Percentiles rank a stretch among this genome's conserved stretches.
phyloP scores from a whole-genome alignment of 2,888 invertebrate genomes.

The Aleiodes leptofemur region DNA sequence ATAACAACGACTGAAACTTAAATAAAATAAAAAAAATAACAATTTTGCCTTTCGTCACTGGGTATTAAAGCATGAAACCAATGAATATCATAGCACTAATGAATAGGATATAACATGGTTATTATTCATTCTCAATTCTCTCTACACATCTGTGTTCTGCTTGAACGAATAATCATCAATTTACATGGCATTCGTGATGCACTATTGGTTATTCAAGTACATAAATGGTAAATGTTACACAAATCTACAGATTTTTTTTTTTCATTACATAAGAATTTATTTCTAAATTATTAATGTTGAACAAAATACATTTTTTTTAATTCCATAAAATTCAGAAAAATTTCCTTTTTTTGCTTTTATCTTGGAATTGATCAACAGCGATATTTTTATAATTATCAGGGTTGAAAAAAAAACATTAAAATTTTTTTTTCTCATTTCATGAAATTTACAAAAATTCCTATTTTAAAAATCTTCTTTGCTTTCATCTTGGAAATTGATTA shows the following conservation, averaged over 20 bases:
- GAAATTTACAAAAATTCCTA: too few species aligned
- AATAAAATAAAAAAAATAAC: slow-evolving; percentile 10
- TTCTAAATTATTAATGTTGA: too few species aligned
- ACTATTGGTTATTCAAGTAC: slow-evolving; percentile 9
- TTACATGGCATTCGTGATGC: slow-evolving; percentile 19
- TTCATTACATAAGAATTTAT: slow-evolving; percentile 6
- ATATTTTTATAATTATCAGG: too few species aligned
- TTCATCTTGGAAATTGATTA: too few species aligned
- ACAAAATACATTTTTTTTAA: too few species aligned
- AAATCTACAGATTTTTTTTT: neutral
- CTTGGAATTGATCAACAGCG: too few species aligned
- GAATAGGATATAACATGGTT: slow-evolving; percentile 30
- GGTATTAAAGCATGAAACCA: neutral
- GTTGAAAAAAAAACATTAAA: neutral
- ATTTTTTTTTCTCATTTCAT: too few species aligned
- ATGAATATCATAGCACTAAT: slow-evolving; percentile 17
- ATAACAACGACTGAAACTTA: neutral
- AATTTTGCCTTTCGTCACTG: slow-evolving; percentile 18
- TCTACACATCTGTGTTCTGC: neutral
- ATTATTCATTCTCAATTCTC: slow-evolving; percentile 15
- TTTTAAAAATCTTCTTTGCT: too few species aligned
- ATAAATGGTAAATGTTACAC: slow-evolving; percentile 5
- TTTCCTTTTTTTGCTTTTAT: too few species aligned
- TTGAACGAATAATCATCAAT: slow-evolving; percentile 32
- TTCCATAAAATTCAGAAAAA: too few species aligned